Evolutionary conservation across 2,797 vertebrate species (phyloP).

Genomic region (Morus bassanus): DNA sequence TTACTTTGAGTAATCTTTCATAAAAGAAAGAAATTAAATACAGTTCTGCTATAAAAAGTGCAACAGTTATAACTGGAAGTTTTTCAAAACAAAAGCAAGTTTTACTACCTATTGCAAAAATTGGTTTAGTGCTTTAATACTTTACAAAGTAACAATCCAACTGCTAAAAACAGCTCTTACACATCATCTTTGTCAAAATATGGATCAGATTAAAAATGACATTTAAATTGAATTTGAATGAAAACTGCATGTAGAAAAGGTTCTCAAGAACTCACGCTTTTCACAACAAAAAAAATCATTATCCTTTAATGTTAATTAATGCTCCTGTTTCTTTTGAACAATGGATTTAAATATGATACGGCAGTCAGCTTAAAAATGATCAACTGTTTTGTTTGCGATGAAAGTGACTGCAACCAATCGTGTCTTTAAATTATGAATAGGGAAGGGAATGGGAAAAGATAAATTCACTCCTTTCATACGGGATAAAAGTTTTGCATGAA

Average conservation of each 20-base stretch:
- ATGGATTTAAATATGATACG: neutral
- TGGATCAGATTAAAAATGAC: constrained; percentile 62
- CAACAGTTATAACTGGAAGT: constrained; percentile 72
- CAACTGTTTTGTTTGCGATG: neutral
- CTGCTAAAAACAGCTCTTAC: constrained; percentile 70
- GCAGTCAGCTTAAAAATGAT: neutral
- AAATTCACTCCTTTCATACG: neutral
- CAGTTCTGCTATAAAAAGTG: constrained; percentile 77
- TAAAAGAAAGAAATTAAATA: constrained; percentile 79
- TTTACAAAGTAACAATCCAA: constrained; percentile 72
- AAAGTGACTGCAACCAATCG: neutral
- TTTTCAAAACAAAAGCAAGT: constrained; percentile 75
- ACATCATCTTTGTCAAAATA: constrained; percentile 60
- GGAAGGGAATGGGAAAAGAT: neutral
- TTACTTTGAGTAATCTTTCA: constrained; percentile 77
- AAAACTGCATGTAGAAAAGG: constrained; percentile 58
- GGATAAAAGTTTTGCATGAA: neutral
- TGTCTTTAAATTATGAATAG: neutral
- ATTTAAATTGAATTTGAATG: constrained; percentile 38
- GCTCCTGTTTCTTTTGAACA: constrained; percentile 4
- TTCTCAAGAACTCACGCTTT: constrained; percentile 31
- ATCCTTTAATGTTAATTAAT: neutral
- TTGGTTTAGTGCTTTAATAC: constrained; percentile 73
- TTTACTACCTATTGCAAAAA: constrained; percentile 77
- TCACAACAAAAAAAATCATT: constrained; percentile 17